Percentiles rank a stretch among this genome's conserved stretches.
phyloP scores from a whole-genome alignment of 1,140 invertebrate genomes.

The Cecropterus lyciades region DNA sequence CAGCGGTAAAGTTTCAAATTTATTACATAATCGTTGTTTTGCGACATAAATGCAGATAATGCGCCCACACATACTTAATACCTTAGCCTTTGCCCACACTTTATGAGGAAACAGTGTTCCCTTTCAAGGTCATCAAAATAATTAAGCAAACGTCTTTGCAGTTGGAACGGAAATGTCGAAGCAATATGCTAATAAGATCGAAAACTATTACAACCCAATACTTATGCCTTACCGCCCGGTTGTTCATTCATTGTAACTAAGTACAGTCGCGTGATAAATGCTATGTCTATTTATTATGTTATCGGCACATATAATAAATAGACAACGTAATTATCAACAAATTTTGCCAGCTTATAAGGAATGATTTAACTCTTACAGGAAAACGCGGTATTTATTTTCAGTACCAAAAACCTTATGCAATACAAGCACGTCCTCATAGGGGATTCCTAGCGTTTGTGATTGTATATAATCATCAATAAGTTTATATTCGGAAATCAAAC shows the following conservation, averaged over 20 bases:
- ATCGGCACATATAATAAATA: too few relatives aligned
- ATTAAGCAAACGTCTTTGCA: slow-evolving; percentile 54
- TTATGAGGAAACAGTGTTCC: slow-evolving; percentile 48
- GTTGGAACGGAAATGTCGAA: slow-evolving; percentile 74
- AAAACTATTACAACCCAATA: slow-evolving; percentile 47
- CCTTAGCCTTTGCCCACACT: slow-evolving; percentile 42
- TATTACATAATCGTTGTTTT: slow-evolving; percentile 39
- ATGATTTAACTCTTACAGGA: too few relatives aligned
- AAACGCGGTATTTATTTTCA: too few relatives aligned
- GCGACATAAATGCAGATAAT: slow-evolving; percentile 31
- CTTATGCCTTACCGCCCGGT: slow-evolving; percentile 52
- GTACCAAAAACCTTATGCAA: too few relatives aligned
- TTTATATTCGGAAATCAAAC: too few relatives aligned
- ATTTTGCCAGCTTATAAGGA: too few relatives aligned
- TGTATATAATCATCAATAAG: too few relatives aligned
- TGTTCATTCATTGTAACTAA: slow-evolving; percentile 74
- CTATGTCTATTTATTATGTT: too few relatives aligned
- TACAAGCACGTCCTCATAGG: too few relatives aligned
- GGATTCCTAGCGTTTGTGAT: too few relatives aligned
- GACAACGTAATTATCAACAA: too few relatives aligned
- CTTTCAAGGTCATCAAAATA: slow-evolving; percentile 68
- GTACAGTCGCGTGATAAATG: slow-evolving; percentile 49
- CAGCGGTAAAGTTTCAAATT: slow-evolving; percentile 36
- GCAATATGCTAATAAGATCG: slow-evolving; percentile 75
- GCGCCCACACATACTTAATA: slow-evolving; percentile 39